Percentiles rank a stretch among this genome's conserved stretches.
Evolutionary conservation across 2,113 vertebrate genomes (phyloP).

Genomic region (Takifugu flavidus): DNA sequence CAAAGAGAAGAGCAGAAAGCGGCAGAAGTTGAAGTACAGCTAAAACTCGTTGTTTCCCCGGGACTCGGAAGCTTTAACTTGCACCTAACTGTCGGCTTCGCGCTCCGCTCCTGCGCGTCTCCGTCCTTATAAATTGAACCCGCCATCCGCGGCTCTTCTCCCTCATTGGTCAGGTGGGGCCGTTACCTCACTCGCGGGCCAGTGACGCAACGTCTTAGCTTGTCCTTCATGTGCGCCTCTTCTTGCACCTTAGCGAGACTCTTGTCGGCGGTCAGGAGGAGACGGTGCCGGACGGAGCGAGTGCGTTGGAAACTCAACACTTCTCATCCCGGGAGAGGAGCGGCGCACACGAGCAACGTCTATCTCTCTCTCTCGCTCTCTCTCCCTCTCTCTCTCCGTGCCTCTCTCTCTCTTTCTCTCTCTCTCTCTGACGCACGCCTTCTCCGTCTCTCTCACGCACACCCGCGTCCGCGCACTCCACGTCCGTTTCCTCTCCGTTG

Average conservation of each 20-base stretch:
- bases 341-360: slow-evolving; percentile 50
- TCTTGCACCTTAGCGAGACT: slow-evolving; percentile 53
- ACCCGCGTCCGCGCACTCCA: slow-evolving; percentile 24
- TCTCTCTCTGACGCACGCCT: slow-evolving; percentile 1
- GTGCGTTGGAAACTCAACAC: slow-evolving; percentile 51
- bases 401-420: not conserved
- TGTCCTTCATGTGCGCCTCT: slow-evolving; percentile 63
- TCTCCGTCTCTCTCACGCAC: slow-evolving; percentile 9
- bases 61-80: not conserved
- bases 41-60: no score
- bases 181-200: slow-evolving; percentile 61
- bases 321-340: slow-evolving; percentile 60
- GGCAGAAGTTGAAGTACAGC: no score
- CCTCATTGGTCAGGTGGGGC: slow-evolving; percentile 72
- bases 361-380: slow-evolving; percentile 29
- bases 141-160: slow-evolving; percentile 40
- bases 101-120: slow-evolving; percentile 15
- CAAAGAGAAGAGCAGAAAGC: no score
- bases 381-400: slow-evolving; percentile 5
- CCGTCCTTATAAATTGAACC: slow-evolving; percentile 63
- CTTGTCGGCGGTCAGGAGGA: slow-evolving; percentile 34
- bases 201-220: slow-evolving; percentile 69
- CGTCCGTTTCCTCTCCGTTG: slow-evolving; percentile 49
- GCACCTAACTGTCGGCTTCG: slow-evolving; percentile 1
- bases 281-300: slow-evolving; percentile 36